Base-by-base conservation (phyloP, 2,797 vertebrate species). In the Hapalemur alaotrensis region DNA sequence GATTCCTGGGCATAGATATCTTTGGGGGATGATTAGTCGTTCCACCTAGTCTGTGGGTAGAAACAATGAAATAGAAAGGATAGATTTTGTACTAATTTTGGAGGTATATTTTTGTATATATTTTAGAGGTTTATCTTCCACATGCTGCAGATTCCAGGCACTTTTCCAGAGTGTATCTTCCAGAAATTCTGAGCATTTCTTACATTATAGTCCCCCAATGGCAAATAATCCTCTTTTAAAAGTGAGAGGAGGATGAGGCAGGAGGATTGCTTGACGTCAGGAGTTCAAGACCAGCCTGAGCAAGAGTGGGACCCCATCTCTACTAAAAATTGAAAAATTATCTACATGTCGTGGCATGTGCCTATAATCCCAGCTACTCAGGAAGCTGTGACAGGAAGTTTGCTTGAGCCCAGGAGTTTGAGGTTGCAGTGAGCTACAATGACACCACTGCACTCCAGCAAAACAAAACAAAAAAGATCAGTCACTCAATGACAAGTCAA, bases 261-360 rank as follows among this genome's bases (percentile, higher is more conserved):
- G 57, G 25, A 28, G 57, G 25, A 59, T 12, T 28, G 25, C 57
- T 59, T 28, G 57, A 59, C 4, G 23, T 59, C 57, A 28, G 25
- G 25, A 28, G 10, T 59, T 59, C 4, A 4, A 12, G 67, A 59
- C 25, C 57, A 59, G 57, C 57, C 57, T 28, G 57, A 59, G 10
- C 4, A 59, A 59, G 9, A 25, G 4, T 10, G 23, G 2, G 9
- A 57, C 23, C 54, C 54, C 3, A 1, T 11, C 54, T 57, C 54
- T 57, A 57, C 23, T 57, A 57, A 57, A 57, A 57, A 4, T 25
- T 25, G 54, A 57, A 57, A 57, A 57, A 59, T 59, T 28, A 59
- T 10, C 4, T 1, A 1, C 1, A 1, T 38, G 38, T 59, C 1
- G 25, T 59, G 57, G 10, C 25, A 28, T 1, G 0, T 12, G 57